Evolutionary conservation across 53 echinoderm and acorn worm species (phyloP).

Genomic region (Crossaster papposus): DNA sequence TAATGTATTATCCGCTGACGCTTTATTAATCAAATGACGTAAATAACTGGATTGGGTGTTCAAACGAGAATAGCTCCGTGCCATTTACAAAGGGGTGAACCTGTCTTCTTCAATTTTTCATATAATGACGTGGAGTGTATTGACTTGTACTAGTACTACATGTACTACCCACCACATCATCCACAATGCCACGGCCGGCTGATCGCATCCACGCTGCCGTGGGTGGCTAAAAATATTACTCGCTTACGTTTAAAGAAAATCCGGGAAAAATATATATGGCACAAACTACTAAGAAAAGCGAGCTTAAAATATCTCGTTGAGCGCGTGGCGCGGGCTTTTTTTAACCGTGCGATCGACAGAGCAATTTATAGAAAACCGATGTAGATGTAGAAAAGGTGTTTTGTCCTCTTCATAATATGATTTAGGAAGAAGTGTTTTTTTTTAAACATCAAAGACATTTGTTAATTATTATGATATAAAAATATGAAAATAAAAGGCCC

Average conservation of each 20-base stretch:
- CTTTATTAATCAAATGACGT: conserved; percentile 23
- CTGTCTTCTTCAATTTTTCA: not conserved
- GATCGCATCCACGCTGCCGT: not conserved
- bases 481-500: too few relatives aligned
- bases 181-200: not conserved
- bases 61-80: not conserved
- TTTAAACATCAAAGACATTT: too few relatives aligned
- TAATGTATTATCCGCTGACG: conserved; percentile 25
- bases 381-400: too few relatives aligned
- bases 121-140: conserved; percentile 14
- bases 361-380: not conserved
- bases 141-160: not conserved
- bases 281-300: not conserved
- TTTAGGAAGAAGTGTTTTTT: too few relatives aligned
- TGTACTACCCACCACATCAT: not conserved
- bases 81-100: not conserved
- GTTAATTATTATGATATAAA: too few relatives aligned
- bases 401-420: too few relatives aligned
- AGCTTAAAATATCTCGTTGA: not conserved
- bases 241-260: not conserved
- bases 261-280: not conserved
- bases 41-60: not conserved
- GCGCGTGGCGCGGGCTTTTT: not conserved
- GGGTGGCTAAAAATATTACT: not conserved
- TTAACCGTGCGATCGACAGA: not conserved